Conservation (phyloP, 2,113 vertebrate genomes). For the Oreocharis arfaki region DNA sequence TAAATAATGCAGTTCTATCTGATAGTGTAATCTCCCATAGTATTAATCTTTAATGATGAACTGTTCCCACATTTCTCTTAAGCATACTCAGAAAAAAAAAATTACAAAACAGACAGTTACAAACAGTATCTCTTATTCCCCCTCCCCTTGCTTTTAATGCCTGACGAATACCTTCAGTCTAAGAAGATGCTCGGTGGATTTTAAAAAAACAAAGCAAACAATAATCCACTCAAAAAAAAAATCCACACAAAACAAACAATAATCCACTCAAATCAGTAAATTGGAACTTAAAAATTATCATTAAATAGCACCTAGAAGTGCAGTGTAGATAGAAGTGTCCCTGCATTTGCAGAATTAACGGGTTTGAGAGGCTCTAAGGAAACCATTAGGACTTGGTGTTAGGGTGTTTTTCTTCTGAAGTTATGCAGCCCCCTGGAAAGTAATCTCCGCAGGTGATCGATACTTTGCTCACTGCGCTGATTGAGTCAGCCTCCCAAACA, state of each 20-base stretch:
- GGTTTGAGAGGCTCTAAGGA: neutral
- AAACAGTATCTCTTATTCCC: neutral
- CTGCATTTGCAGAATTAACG: neutral
- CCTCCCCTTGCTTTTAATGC: rapidly evolving
- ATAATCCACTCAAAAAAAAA: neutral
- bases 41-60: neutral
- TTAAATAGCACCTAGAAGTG: neutral
- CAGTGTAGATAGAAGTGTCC: neutral
- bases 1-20: neutral
- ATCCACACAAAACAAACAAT: neutral
- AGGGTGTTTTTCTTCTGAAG: neutral
- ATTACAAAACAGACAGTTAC: neutral
- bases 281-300: neutral
- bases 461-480: neutral
- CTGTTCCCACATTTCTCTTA: neutral
- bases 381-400: neutral
- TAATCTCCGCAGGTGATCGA: neutral
- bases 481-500: slow-evolving; percentile 6
- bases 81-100: neutral
- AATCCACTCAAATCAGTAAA: neutral
- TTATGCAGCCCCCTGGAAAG: neutral
- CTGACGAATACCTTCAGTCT: neutral
- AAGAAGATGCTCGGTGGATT: neutral
- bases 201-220: rapidly evolving
- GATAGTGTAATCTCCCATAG: neutral